phyloP scores from a whole-genome alignment of 1,140 invertebrate species.

The Ditylenchus dipsaci region DNA sequence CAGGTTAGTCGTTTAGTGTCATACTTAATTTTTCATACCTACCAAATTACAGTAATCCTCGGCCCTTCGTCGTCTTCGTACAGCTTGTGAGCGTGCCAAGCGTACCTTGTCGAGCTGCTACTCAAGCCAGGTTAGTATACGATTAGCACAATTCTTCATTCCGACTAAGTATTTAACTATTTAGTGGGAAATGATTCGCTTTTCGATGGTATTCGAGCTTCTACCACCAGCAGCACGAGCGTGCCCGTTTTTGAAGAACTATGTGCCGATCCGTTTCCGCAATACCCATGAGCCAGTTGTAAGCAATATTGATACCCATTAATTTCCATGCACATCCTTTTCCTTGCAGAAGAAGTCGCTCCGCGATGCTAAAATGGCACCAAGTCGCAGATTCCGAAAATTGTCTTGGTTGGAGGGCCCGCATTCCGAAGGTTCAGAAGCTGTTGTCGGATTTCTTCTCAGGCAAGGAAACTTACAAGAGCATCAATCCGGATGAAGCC shows the following conservation, averaged over 20 bases:
- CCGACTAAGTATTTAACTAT: not conserved
- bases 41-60: constrained; percentile 78
- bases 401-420: constrained; percentile 93
- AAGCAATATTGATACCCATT: too few relatives aligned
- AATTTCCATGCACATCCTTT: too few relatives aligned
- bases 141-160: not conserved
- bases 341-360: constrained; percentile 72
- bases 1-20: constrained; percentile 93
- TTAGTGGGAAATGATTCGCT: constrained; percentile 90
- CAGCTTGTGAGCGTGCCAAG: constrained; percentile 90
- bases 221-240: constrained; percentile 86
- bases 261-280: constrained; percentile 79
- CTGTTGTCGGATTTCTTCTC: constrained; percentile 71
- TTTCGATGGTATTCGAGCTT: constrained; percentile 91
- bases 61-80: constrained; percentile 87
- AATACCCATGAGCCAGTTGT: constrained; percentile 80
- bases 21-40: constrained; percentile 90
- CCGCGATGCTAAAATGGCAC: constrained; percentile 82
- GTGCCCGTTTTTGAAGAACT: constrained; percentile 89
- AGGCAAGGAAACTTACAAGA: constrained; percentile 92
- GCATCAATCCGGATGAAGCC: constrained; percentile 63
- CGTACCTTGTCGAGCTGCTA: constrained; percentile 84
- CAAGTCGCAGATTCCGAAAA: constrained; percentile 83
- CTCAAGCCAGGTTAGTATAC: constrained; percentile 84
- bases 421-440: constrained; percentile 94